Base-by-base conservation (phyloP, 1,140 invertebrate species). In the Drosophila tropicalis region DNA sequence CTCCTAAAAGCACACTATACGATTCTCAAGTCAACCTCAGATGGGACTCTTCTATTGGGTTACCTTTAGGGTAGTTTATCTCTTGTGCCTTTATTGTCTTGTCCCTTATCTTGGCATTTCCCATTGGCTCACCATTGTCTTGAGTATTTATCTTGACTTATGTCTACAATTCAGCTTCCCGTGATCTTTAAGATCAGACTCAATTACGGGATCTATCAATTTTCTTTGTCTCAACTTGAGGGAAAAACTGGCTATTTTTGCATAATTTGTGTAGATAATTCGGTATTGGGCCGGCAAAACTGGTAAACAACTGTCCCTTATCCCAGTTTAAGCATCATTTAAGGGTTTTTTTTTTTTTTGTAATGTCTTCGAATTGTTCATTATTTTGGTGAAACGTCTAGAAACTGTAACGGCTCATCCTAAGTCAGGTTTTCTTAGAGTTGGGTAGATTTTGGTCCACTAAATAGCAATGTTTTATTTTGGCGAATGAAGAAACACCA, bases 101-200 rank as follows among this genome's bases (percentile, higher is more conserved):
- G 15, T 61, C n/a, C 36, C 25, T 44, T 60, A 69, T 79, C 64
- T 62, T 62, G 56, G 47, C 55, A 22, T 19, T 65, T 69, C 32
- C 64, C 19, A 79, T 79, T 78, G 75, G 63, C 63, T 65, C 15
- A 55, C n/a, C 47, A 40, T 58, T 57, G 15, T 32, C 36, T 39
- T 10, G 6, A 29, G 22, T 67, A 22, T 54, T 67, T 72, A 47
- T 40, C 54, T 22, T 87, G 83, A 89, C 80, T 89, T 81, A 76
- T 89, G 70, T 83, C 84, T 75, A 61, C 84, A 69, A 57, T 77
- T 70, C 68, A 64, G 70, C 70, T 69, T 81, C 76, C 44, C 44
- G 12, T 39, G 19, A 41, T 32, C 39, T 39, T 32, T n/a, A 62
- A 60, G 74, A 70, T 89, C 66, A 70, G 5, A 54, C 76, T 72